These are phyloP conservation scores for Oceanodroma tethys DNA, from an alignment of 2,113 vertebrate species.

Conservation along the genomic window DNA sequence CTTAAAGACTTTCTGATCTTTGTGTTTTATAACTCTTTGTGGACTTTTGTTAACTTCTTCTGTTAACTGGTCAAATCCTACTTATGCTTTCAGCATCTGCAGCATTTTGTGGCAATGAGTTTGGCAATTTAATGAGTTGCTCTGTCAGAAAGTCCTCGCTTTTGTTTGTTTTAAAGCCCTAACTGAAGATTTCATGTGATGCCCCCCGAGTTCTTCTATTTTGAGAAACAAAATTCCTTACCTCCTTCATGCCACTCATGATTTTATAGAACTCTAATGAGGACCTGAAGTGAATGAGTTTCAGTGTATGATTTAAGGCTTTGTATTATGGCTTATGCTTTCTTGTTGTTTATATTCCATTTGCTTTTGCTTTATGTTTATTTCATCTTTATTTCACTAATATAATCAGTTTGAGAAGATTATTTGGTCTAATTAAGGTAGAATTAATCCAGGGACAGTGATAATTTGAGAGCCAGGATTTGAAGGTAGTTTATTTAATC, in stretches of 20 bases:
- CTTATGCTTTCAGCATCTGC: neutral
- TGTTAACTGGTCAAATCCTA: neutral
- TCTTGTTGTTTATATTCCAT: neutral
- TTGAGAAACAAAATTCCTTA: neutral
- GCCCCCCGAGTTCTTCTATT: neutral
- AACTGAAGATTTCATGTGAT: neutral
- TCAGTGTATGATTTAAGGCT: neutral
- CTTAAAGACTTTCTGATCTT: neutral
- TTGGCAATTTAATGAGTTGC: neutral
- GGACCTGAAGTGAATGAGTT: neutral
- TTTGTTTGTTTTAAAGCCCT: neutral
- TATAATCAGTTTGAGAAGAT: constrained; percentile 33
- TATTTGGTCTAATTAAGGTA: constrained; percentile 54
- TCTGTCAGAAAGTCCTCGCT: neutral
- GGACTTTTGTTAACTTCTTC: neutral
- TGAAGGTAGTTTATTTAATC: constrained; percentile 58
- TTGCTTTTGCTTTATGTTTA: constrained; percentile 31
- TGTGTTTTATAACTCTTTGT: neutral
- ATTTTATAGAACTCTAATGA: neutral
- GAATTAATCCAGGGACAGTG: constrained; percentile 45
- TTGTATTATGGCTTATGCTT: neutral
- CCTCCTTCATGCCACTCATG: neutral
- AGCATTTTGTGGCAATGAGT: neutral
- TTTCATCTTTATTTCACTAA: constrained; percentile 52
- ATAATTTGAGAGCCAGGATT: constrained; percentile 45